Percentiles rank a stretch among this genome's conserved stretches.
phyloP scores from a whole-genome alignment of 2,113 vertebrate species.

The Marcusenius ussheri region DNA sequence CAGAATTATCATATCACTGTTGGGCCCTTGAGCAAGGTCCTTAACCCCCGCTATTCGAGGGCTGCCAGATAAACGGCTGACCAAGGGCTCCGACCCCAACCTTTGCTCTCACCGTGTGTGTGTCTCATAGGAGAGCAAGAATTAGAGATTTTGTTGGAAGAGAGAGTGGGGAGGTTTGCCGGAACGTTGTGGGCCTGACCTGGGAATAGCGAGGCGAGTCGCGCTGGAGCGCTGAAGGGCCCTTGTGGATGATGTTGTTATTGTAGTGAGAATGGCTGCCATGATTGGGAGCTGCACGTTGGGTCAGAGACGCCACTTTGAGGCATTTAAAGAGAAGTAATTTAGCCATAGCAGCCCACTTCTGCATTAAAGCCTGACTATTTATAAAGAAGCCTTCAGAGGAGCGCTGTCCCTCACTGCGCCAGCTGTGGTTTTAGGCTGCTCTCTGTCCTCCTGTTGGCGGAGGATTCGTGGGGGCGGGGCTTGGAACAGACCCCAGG shows the following conservation, averaged over 20 bases:
- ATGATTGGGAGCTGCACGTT: constrained; percentile 15
- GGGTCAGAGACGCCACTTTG: constrained; percentile 18
- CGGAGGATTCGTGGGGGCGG: neutral
- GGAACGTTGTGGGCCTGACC: neutral
- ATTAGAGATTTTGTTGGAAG: neutral
- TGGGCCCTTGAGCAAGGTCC: neutral
- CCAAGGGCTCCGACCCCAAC: neutral
- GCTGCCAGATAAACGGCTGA: neutral
- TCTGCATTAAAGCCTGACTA: constrained; percentile 24
- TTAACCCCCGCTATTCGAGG: neutral
- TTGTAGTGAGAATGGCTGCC: constrained; percentile 21
- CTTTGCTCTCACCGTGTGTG: neutral
- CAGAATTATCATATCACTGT: neutral
- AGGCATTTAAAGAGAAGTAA: constrained; percentile 25
- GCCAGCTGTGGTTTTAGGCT: neutral
- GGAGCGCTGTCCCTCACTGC: neutral
- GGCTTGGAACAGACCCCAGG: neutral
- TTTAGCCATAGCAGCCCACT: constrained; percentile 22
- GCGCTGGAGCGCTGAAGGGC: constrained; percentile 2
- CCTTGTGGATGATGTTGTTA: constrained; percentile 22
- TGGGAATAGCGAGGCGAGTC: constrained; percentile 5
- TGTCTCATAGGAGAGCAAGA: neutral
- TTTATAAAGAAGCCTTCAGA: constrained; percentile 16
- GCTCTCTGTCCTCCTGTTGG: neutral
- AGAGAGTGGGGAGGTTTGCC: neutral